Percentiles rank a stretch among this genome's conserved stretches.
These are phyloP conservation scores for Poeciliopsis retropinna DNA, from an alignment of 2,113 vertebrate genomes.

Conservation along the genomic window DNA sequence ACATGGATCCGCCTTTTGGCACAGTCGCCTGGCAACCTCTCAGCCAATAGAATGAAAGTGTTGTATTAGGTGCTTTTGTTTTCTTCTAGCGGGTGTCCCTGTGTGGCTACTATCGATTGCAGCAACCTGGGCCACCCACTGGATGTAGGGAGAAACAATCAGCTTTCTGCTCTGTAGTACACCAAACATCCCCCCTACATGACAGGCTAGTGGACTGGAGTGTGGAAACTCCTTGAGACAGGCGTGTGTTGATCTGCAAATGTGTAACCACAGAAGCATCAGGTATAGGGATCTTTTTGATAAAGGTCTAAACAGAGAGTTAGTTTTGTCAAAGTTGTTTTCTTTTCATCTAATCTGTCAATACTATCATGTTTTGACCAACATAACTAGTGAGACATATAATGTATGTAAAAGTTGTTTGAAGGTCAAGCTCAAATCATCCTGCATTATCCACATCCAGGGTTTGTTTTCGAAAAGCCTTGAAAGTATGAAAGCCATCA, in stretches of 20 bases:
- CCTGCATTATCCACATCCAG: constrained; percentile 20
- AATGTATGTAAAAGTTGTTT: constrained; percentile 36
- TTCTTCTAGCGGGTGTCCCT: too few species aligned
- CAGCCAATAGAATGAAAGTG: too few species aligned
- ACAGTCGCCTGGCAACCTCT: too few species aligned
- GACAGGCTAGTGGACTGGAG: too few species aligned
- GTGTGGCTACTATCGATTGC: too few species aligned
- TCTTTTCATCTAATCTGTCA: constrained; percentile 15
- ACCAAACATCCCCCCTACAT: too few species aligned
- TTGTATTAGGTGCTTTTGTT: too few species aligned
- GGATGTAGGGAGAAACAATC: too few species aligned
- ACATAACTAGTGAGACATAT: constrained; percentile 30
- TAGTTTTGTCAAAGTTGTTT: neutral
- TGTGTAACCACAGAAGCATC: neutral
- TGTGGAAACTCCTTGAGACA: too few species aligned
- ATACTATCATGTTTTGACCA: constrained; percentile 21
- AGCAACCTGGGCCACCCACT: too few species aligned
- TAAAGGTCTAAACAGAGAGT: neutral
- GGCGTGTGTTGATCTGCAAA: neutral
- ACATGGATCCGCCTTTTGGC: too few species aligned
- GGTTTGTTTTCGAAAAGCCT: constrained; percentile 25
- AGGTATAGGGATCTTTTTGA: neutral
- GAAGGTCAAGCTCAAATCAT: constrained; percentile 55
- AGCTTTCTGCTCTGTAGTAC: too few species aligned
- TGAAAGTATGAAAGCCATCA: constrained; percentile 52